Evolutionary conservation across 2,888 invertebrate species (phyloP).

Genomic region (Metalampra italica): DNA sequence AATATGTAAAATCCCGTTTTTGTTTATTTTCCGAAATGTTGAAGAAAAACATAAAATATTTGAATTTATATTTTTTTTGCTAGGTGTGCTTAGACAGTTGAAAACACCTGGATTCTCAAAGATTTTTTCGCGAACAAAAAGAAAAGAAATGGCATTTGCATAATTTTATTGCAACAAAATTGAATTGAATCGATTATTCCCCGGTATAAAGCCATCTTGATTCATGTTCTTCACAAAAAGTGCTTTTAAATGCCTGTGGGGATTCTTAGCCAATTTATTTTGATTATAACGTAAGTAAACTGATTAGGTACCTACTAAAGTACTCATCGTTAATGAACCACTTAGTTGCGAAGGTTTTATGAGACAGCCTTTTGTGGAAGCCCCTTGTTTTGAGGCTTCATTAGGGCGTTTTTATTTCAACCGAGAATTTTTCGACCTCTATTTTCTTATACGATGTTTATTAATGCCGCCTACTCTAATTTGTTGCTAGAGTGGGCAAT

Average conservation of each 20-base stretch:
- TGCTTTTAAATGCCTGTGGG: background rate
- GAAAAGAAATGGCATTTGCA: too few relatives aligned
- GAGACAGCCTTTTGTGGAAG: slow-evolving; percentile 5
- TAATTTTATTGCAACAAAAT: too few relatives aligned
- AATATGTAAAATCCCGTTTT: too few relatives aligned
- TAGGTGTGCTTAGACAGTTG: too few relatives aligned
- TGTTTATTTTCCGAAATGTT: too few relatives aligned
- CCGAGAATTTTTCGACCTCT: background rate
- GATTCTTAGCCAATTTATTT: background rate
- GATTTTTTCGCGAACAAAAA: too few relatives aligned
- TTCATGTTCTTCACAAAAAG: too few relatives aligned
- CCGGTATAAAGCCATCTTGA: too few relatives aligned
- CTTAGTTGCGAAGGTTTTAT: background rate
- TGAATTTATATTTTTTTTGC: too few relatives aligned
- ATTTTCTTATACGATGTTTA: background rate
- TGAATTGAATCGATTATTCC: too few relatives aligned
- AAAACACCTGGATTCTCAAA: too few relatives aligned
- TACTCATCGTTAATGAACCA: slow-evolving; percentile 2
- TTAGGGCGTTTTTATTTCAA: slow-evolving; percentile 6
- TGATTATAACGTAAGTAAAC: background rate
- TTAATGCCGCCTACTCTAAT: background rate
- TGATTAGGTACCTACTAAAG: background rate
- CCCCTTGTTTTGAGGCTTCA: slow-evolving; percentile 7
- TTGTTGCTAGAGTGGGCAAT: background rate
- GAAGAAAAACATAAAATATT: too few relatives aligned